Percentiles rank a stretch among this genome's conserved stretches.
These are phyloP conservation scores for Saturnia japonica DNA, from an alignment of 2,888 invertebrate genomes.

Conservation along the genomic window DNA sequence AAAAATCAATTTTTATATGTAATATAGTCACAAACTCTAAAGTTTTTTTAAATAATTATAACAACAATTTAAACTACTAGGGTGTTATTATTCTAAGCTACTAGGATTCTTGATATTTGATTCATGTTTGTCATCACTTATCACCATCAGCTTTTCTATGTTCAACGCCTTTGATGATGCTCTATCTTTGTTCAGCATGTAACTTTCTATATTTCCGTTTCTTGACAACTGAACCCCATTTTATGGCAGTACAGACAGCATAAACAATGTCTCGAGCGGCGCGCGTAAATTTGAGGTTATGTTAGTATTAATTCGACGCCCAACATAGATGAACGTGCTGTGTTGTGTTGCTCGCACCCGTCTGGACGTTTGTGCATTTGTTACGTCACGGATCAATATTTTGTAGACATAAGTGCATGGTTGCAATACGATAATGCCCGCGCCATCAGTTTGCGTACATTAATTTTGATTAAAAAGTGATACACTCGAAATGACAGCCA, in stretches of 20 bases:
- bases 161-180: slow-evolving; percentile 53
- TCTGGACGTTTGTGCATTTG: slow-evolving; percentile 54
- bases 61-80: background rate
- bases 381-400: slow-evolving; percentile 66
- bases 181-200: slow-evolving; percentile 50
- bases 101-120: slow-evolving; percentile 14
- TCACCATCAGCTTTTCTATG: slow-evolving; percentile 39
- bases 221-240: slow-evolving; percentile 69
- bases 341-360: slow-evolving; percentile 33
- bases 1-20: background rate
- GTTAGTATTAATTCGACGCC: slow-evolving; percentile 76
- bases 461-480: slow-evolving; percentile 32
- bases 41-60: background rate
- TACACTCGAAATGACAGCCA: slow-evolving; percentile 39
- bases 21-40: slow-evolving; percentile 1
- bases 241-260: slow-evolving; percentile 66
- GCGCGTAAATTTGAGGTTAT: slow-evolving; percentile 80
- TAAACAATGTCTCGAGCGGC: slow-evolving; percentile 73
- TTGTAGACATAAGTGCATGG: slow-evolving; percentile 63
- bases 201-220: slow-evolving; percentile 47
- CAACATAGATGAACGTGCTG: slow-evolving; percentile 63
- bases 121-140: slow-evolving; percentile 15
- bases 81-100: no score
- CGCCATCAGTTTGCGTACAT: slow-evolving; percentile 45
- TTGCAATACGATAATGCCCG: slow-evolving; percentile 40